These are phyloP conservation scores for Ypsolopha sequella DNA, from an alignment of 2,888 invertebrate genomes.

Conservation along the genomic window DNA sequence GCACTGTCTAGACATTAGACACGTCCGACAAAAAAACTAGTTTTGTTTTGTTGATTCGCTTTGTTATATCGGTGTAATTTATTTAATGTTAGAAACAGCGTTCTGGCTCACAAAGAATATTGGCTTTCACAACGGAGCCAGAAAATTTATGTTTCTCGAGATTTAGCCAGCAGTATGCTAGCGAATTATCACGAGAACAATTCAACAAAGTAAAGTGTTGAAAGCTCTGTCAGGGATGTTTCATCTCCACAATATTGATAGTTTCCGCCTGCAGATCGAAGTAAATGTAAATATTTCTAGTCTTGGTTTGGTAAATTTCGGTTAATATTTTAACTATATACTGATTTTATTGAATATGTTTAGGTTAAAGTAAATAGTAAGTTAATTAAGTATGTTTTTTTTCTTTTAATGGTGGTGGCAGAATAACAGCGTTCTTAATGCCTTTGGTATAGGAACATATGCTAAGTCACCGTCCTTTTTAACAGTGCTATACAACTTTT, in stretches of 20 bases:
- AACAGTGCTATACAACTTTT: no score
- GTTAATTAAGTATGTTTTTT: no score
- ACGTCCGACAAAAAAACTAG: conserved; percentile 56
- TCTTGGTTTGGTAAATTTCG: no score
- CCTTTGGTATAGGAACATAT: no score
- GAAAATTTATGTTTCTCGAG: conserved; percentile 63
- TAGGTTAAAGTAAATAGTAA: no score
- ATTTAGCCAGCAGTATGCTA: conserved; percentile 42
- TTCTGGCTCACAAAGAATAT: conserved; percentile 63
- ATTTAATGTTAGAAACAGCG: conserved; percentile 68
- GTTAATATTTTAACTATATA: no score
- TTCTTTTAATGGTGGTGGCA: no score
- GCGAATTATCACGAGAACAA: conserved; percentile 42
- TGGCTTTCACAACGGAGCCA: conserved; percentile 67
- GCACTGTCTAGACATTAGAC: conserved; percentile 40
- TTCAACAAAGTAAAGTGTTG: conserved; percentile 13
- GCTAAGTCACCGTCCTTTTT: no score
- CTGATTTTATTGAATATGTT: no score
- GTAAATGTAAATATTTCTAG: background rate
- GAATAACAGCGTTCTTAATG: no score
- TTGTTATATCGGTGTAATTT: conserved; percentile 67
- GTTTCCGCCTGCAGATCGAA: background rate
- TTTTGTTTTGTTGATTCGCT: conserved; percentile 61
- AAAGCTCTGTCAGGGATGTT: background rate
- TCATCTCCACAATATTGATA: background rate